Conservation (phyloP, 2,888 invertebrate species). For the Eudemis profundana region DNA sequence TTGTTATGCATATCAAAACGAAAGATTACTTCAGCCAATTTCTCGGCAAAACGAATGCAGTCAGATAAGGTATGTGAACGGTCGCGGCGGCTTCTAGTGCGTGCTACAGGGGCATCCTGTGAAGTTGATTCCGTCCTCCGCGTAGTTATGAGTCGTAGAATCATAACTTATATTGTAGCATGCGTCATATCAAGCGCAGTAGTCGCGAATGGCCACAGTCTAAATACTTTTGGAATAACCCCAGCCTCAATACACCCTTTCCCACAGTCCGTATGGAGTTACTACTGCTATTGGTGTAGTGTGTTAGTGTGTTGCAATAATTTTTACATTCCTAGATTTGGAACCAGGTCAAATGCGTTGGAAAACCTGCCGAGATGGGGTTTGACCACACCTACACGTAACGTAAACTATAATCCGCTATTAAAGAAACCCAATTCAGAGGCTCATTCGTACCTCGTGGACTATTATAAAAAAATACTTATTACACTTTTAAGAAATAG, state of each 20-base stretch:
- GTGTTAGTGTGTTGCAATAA: slow-evolving; percentile 12
- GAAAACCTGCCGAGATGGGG: not conserved
- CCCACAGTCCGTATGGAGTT: not conserved
- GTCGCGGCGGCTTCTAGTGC: slow-evolving; percentile 16
- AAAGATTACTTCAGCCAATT: slow-evolving; percentile 27
- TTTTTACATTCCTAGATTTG: not conserved
- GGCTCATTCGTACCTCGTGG: not conserved
- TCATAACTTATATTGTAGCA: not conserved
- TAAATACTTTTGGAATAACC: not conserved
- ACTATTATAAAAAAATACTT: not conserved
- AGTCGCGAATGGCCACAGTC: not conserved
- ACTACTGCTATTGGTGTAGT: not conserved
- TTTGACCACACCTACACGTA: not conserved
- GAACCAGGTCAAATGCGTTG: not conserved
- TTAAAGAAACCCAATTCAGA: not conserved
- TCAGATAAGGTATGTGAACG: slow-evolving; percentile 20
- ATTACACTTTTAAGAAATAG: not conserved
- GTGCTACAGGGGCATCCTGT: not conserved
- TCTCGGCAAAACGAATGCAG: slow-evolving; percentile 32
- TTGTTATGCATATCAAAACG: slow-evolving; percentile 36
- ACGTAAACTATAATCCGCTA: not conserved
- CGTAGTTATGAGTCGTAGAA: slow-evolving; percentile 6
- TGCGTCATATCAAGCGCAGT: slow-evolving; percentile 20
- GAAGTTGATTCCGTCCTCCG: not conserved
- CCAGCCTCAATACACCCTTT: not conserved